These are phyloP conservation scores for Monochamus saltuarius DNA, from an alignment of 1,140 invertebrate genomes.

Conservation along the genomic window DNA sequence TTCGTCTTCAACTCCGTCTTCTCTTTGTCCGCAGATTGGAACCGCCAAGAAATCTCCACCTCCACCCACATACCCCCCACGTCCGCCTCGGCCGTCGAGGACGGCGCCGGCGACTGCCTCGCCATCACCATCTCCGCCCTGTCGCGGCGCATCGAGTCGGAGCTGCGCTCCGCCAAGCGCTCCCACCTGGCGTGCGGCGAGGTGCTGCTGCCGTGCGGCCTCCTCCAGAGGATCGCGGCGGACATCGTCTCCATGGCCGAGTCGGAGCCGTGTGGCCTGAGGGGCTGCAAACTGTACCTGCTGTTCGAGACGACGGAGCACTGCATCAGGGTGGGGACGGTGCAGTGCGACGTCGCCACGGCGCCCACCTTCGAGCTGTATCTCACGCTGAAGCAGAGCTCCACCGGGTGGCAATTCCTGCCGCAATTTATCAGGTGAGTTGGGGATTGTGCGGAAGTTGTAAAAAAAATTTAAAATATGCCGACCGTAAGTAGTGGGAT, in stretches of 20 bases:
- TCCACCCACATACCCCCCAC: neutral
- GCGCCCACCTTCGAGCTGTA: constrained; percentile 84
- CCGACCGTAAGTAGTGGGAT: no score
- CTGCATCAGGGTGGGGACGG: constrained; percentile 60
- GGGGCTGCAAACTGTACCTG: constrained; percentile 74
- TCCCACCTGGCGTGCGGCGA: constrained; percentile 76
- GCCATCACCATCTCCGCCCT: constrained; percentile 55
- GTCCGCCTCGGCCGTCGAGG: constrained; percentile 11
- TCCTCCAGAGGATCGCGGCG: constrained; percentile 71
- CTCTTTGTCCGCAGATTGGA: no score
- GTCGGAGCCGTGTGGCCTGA: constrained; percentile 79
- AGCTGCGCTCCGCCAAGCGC: constrained; percentile 74
- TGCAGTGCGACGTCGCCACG: constrained; percentile 78
- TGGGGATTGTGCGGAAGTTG: constrained; percentile 12
- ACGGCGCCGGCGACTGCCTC: constrained; percentile 25
- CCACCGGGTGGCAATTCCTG: constrained; percentile 76
- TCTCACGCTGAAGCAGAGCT: constrained; percentile 78
- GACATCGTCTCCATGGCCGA: constrained; percentile 78
- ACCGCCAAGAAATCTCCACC: no score
- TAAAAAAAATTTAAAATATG: no score
- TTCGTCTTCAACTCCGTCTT: no score
- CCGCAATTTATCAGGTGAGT: constrained; percentile 83
- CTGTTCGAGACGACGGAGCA: constrained; percentile 71
- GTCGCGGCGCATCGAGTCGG: constrained; percentile 70
- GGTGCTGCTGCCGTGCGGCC: constrained; percentile 75